Base-by-base conservation (phyloP, 2,888 invertebrate species). In the Drosophila paramelanica region DNA sequence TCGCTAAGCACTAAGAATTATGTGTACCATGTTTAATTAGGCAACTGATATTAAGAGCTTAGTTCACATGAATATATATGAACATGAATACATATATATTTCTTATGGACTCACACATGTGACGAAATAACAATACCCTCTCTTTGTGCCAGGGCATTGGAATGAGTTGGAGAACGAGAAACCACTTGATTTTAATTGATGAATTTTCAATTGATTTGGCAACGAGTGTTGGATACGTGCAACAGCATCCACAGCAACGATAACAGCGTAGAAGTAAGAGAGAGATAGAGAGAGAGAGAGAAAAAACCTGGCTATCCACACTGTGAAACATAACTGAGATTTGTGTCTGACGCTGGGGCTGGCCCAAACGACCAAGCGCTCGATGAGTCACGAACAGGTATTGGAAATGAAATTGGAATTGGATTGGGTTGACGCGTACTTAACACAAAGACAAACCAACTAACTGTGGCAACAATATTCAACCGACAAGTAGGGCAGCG, bases 301-400 rank as follows among this genome's bases (percentile, higher is more conserved):
- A 36, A 14, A 62, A n/a, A 55, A 38, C 39, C 56, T 25, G 7
- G 38, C 38, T 43, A 64, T 45, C 31, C n/a, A n/a, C 31, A 52
- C 20, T 20, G 36, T 41, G 50, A 49, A 65, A 57, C 31, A 17
- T 42, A 47, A 52, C 67, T 49, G 67, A 51, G 67, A 67, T 66
- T 61, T 67, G 39, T 47, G 47, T 20, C 67, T 53, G 49, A 36
- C 55, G 38, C 20, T 50, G 59, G 49, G 43, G 23, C 57, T 66
- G 55, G 52, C 45, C 69, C 53, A 45, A 65, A n/a, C 69, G 66
- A 66, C 72, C 62, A 64, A 65, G 25, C 46, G n/a, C 41, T 68
- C 65, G 59, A 75, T 86, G 85, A 86, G 75, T 86, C 85, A 86
- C 75, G 57, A 88, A 86, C 85, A 73, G 85, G 85, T 83, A 82